Evolutionary conservation across 2,797 vertebrate genomes (phyloP).

Genomic region (Brachyalestes nurse): DNA sequence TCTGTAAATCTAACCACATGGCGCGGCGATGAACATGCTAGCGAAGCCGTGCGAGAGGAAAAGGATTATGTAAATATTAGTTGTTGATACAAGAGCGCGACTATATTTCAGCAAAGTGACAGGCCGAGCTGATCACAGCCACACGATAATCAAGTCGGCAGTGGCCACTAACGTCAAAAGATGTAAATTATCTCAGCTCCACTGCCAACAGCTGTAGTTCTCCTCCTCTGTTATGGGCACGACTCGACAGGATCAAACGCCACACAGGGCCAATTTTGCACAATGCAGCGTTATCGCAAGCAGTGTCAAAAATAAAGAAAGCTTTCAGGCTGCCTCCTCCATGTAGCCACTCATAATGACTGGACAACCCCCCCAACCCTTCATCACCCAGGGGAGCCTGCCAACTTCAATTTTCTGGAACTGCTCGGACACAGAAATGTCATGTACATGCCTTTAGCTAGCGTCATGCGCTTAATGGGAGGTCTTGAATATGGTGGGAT

Average conservation of each 20-base stretch:
- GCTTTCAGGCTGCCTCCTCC: not conserved
- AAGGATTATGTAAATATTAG: slow-evolving; percentile 77
- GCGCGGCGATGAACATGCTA: slow-evolving; percentile 61
- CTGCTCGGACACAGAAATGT: slow-evolving; percentile 18
- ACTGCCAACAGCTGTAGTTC: slow-evolving; percentile 45
- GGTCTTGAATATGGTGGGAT: slow-evolving; percentile 24
- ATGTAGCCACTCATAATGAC: slow-evolving; percentile 9
- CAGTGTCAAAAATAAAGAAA: not conserved
- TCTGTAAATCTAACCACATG: slow-evolving; percentile 78
- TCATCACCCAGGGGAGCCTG: slow-evolving; percentile 14
- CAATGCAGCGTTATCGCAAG: not conserved
- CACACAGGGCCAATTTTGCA: slow-evolving; percentile 1
- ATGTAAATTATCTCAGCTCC: slow-evolving; percentile 50
- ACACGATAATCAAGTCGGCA: slow-evolving; percentile 54
- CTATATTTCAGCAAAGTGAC: slow-evolving; percentile 58
- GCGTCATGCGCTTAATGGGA: slow-evolving; percentile 24
- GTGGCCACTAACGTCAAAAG: slow-evolving; percentile 59
- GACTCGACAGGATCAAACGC: slow-evolving; percentile 24
- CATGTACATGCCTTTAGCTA: slow-evolving; percentile 25
- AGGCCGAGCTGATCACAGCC: slow-evolving; percentile 57
- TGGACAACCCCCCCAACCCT: not conserved
- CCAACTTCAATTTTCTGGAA: slow-evolving; percentile 20
- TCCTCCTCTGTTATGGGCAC: slow-evolving; percentile 27
- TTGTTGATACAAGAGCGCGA: slow-evolving; percentile 79
- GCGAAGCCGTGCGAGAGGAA: slow-evolving; percentile 67